Base-by-base conservation (phyloP, 2,113 vertebrate genomes). In the Nothoprocta perdicaria region DNA sequence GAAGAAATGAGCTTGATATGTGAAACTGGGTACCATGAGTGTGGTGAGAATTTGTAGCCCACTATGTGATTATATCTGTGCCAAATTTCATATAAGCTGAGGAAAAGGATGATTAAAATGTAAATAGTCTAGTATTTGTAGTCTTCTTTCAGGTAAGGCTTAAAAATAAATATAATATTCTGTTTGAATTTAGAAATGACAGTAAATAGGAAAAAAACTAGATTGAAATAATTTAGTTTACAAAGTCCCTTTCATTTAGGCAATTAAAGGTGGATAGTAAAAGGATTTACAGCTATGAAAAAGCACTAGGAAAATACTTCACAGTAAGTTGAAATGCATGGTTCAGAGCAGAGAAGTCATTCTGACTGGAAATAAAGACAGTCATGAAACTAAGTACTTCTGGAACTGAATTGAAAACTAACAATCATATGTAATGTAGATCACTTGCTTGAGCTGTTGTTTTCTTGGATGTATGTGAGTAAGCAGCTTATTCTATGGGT, bases 171-270 rank as follows among this genome's bases (percentile, higher is more conserved):
- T 38, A 0, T 58, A 53, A 33, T 10, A 5, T 71, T 71, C 14
- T 72, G 9, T 75, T 85, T 75, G 12, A 68, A 50, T 83, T 83
- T 45, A 45, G 17, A 55, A 63, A 11, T 35, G 16, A 22, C 26
- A 48, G 5, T 48, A 84, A 88, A 4, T 55, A 35, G n/a, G 33
- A n/a, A 43, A 63, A 63, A 68, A 4, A 63, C 24, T 31, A 58
- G 33, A 53, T 12, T 48, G 41, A 83, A 71, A 57, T 35, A 72
- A 31, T 21, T 4, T 19, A 26, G 5, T 33, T 63, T 2, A 29
- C 33, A 35, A 63, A 27, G 0, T 0, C 0, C 5, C 6, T 78
- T 77, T 84, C 6, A 8, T 52, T 79, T 62, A 35, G 33, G 9
- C n/a, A 48, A 16, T 53, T 53, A 33, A 75, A 79, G n/a, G 19